Conservation (phyloP, 1,140 invertebrate genomes). For the Cherax quadricarinatus region DNA sequence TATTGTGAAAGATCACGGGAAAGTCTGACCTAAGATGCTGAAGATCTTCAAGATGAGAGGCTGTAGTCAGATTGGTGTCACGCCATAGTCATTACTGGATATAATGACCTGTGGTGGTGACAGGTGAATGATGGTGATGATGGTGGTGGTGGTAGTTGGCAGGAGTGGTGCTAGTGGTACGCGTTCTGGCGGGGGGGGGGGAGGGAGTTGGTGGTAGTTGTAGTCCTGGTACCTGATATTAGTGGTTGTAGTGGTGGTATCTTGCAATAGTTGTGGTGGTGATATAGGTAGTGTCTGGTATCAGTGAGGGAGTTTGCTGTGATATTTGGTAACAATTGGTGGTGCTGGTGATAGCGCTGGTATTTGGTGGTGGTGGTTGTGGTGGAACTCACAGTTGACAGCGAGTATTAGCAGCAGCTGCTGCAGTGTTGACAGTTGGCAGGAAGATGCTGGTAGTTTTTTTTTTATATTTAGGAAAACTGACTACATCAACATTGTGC, state of each 20-base stretch:
- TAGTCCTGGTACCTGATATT: no score
- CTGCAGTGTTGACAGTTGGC: no score
- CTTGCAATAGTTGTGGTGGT: background rate
- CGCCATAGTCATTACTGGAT: constrained; percentile 9
- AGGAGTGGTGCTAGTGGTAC: background rate
- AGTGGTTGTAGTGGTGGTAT: background rate
- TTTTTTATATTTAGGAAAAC: no score
- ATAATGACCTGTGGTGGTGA: constrained; percentile 16
- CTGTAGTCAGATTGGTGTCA: no score
- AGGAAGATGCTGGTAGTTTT: no score
- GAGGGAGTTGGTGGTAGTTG: no score
- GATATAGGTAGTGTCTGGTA: background rate
- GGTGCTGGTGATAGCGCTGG: background rate
- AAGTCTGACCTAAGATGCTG: background rate
- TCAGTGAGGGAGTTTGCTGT: background rate
- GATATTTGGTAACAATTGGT: background rate
- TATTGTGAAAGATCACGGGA: no score
- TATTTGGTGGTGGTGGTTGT: no score
- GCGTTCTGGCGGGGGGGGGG: no score
- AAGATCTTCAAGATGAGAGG: constrained; percentile 20
- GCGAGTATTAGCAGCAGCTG: no score
- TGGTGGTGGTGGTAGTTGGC: background rate
- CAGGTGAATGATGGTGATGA: constrained; percentile 20
- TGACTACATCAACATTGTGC: no score
- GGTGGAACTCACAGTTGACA: no score